Conservation (phyloP, 2,113 vertebrate genomes). For the Myrmecobius fasciatus region DNA sequence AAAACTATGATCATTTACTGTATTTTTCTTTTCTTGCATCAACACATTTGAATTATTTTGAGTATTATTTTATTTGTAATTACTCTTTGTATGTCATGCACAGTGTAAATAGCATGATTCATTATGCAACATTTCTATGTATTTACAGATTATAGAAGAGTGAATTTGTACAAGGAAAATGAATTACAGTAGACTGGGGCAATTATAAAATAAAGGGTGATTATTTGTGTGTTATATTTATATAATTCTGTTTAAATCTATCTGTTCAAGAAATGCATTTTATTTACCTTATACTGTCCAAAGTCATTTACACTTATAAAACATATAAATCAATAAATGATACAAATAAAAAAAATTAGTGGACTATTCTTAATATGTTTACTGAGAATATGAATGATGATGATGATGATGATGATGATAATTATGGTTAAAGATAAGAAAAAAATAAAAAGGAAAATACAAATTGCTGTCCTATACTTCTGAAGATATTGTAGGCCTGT, state of each 20-base stretch:
- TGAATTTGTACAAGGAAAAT: slow-evolving; percentile 82
- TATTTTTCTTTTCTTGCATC: slow-evolving; percentile 75
- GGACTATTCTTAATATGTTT: slow-evolving; percentile 46
- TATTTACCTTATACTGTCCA: slow-evolving; percentile 81
- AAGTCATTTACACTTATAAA: slow-evolving; percentile 81
- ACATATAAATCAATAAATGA: slow-evolving; percentile 87
- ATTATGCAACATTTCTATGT: slow-evolving; percentile 80
- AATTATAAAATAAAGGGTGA: slow-evolving; percentile 79
- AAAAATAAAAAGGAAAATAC: not conserved
- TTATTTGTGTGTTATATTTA: slow-evolving; percentile 79
- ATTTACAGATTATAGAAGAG: slow-evolving; percentile 73
- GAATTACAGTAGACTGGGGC: slow-evolving; percentile 75
- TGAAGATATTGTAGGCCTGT: not conserved
- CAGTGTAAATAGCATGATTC: slow-evolving; percentile 84
- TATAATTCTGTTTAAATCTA: slow-evolving; percentile 77
- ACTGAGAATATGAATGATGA: not conserved
- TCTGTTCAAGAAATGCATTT: slow-evolving; percentile 77
- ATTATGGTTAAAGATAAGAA: not conserved
- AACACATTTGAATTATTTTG: slow-evolving; percentile 75
- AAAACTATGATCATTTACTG: slow-evolving; percentile 60
- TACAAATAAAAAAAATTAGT: slow-evolving; percentile 67
- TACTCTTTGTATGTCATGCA: slow-evolving; percentile 69
- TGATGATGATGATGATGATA: not conserved
- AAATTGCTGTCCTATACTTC: not conserved
- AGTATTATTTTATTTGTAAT: slow-evolving; percentile 79